Evolutionary conservation across 30 jellyfish, hydroid and myxozoan species (phyloP).

Genomic region (Cassiopea andromeda): DNA sequence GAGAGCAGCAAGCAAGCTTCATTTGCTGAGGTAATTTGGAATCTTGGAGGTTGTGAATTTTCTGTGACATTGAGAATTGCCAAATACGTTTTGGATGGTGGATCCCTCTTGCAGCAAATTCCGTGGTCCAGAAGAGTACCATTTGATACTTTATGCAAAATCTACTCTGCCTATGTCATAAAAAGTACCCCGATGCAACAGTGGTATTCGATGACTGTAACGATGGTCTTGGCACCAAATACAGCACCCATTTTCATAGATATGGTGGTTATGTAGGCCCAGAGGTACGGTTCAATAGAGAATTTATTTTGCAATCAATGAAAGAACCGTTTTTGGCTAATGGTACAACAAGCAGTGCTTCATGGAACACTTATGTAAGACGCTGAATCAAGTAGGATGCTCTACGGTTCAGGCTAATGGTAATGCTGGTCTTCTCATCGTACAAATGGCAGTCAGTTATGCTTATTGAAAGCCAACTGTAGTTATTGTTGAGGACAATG

Average conservation of each 20-base stretch:
- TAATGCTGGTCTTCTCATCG: slow-evolving; percentile 61
- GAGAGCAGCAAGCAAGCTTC: neutral
- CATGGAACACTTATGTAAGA: slow-evolving; percentile 11
- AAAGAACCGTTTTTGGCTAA: slow-evolving; percentile 50
- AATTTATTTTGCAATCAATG: slow-evolving; percentile 40
- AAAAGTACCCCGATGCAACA: neutral
- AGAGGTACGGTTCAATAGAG: slow-evolving; percentile 36
- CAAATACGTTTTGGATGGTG: slow-evolving; percentile 48
- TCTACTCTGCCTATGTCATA: slow-evolving; percentile 36
- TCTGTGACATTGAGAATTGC: slow-evolving; percentile 5
- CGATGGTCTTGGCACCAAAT: neutral
- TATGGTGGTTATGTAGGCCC: slow-evolving; percentile 22
- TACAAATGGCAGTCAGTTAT: slow-evolving; percentile 28
- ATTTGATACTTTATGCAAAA: slow-evolving; percentile 22
- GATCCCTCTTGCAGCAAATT: slow-evolving; percentile 36
- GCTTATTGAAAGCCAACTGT: slow-evolving; percentile 33
- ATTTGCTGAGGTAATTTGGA: slow-evolving; percentile 25
- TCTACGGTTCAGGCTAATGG: slow-evolving; percentile 19
- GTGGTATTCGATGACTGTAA: neutral
- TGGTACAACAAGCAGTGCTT: slow-evolving; percentile 32
- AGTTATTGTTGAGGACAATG: slow-evolving; percentile 63
- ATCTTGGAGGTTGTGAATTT: slow-evolving; percentile 2
- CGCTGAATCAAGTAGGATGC: slow-evolving; percentile 32
- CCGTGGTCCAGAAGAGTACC: slow-evolving; percentile 39
- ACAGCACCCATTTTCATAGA: slow-evolving; percentile 40